phyloP scores from a whole-genome alignment of 1,140 invertebrate species.

The Lasioglossum baleicum region DNA sequence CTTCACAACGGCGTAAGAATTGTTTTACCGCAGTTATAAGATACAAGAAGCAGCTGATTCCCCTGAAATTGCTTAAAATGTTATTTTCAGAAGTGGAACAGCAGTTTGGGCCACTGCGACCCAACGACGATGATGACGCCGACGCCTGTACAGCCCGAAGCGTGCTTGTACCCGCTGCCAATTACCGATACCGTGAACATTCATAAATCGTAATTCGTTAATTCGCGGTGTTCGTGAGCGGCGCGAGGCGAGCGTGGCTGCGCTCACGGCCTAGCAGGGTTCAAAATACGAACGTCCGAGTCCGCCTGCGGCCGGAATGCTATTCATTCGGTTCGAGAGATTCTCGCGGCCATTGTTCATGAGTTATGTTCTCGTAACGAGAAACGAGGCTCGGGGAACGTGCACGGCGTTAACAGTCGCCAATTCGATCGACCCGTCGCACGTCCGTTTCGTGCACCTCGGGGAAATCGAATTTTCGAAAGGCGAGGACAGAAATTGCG shows the following conservation, averaged over 20 bases:
- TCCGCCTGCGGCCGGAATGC: conserved; percentile 49
- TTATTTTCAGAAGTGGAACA: too few relatives aligned
- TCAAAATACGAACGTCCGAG: conserved; percentile 59
- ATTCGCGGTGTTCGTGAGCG: conserved; percentile 48
- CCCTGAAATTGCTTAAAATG: too few relatives aligned
- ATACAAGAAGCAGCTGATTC: too few relatives aligned
- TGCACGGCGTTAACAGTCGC: conserved; percentile 51
- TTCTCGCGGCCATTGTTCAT: conserved; percentile 57
- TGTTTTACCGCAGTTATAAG: too few relatives aligned
- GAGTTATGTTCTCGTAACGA: conserved; percentile 65
- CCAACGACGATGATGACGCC: neutral
- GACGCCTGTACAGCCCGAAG: conserved; percentile 46
- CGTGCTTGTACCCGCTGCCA: conserved; percentile 55
- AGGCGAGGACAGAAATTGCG: neutral
- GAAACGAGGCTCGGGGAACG: conserved; percentile 49
- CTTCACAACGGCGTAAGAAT: too few relatives aligned
- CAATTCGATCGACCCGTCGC: conserved; percentile 44
- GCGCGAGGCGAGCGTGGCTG: conserved; percentile 16
- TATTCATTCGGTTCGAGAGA: conserved; percentile 60
- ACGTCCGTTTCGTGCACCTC: neutral
- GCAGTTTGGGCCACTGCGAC: too few relatives aligned
- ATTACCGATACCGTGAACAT: conserved; percentile 60
- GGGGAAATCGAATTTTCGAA: conserved; percentile 12
- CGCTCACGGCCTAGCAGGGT: conserved; percentile 46
- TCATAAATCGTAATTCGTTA: conserved; percentile 67